Evolutionary conservation across 2,797 vertebrate species (phyloP).

Genomic region (Sebastolobus alascanus): DNA sequence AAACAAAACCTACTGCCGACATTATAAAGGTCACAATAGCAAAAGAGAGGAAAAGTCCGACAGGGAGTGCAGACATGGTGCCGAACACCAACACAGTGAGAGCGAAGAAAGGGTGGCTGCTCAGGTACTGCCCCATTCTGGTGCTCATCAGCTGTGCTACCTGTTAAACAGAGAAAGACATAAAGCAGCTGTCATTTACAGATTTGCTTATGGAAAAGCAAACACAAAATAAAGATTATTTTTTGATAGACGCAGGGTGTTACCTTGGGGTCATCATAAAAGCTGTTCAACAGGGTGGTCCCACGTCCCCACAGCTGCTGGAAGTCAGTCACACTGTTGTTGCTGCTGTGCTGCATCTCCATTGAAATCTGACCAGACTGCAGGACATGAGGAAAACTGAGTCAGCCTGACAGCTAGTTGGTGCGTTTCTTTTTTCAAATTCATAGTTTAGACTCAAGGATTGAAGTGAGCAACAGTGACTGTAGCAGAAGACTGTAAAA

Average conservation of each 20-base stretch:
- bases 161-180: slow-evolving; percentile 45
- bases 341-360: slow-evolving; percentile 47
- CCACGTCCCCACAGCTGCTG: slow-evolving; percentile 52
- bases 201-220: neutral
- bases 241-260: neutral
- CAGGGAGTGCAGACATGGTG: slow-evolving; percentile 57
- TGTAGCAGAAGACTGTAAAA: neutral
- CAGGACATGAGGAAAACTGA: neutral
- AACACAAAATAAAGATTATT: neutral
- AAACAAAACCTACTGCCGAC: slow-evolving; percentile 58
- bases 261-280: slow-evolving; percentile 67
- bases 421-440: neutral
- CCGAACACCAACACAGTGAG: slow-evolving; percentile 62
- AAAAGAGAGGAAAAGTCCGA: slow-evolving; percentile 73
- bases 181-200: neutral
- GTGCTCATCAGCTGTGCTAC: slow-evolving; percentile 59
- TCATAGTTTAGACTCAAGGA: neutral
- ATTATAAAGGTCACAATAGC: slow-evolving; percentile 60
- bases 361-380: neutral
- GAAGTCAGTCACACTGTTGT: neutral
- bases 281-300: slow-evolving; percentile 8
- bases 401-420: neutral
- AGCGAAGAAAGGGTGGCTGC: slow-evolving; percentile 60
- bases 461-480: neutral
- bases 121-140: slow-evolving; percentile 57